Evolutionary conservation across 1,140 invertebrate genomes (phyloP).

Genomic region (Papilio polyxenes): DNA sequence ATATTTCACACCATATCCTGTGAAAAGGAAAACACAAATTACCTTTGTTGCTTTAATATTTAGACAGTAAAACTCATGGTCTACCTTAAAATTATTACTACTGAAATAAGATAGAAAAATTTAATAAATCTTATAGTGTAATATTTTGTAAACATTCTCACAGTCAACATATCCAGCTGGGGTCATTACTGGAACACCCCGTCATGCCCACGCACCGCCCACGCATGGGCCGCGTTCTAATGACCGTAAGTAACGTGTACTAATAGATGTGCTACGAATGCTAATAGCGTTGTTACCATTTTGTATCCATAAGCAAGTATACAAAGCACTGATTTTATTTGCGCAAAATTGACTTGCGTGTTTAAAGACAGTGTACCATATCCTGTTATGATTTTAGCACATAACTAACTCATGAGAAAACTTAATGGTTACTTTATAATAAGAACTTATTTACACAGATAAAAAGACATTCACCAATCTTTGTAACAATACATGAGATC

Average conservation of each 20-base stretch:
- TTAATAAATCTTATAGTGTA: conserved; percentile 1
- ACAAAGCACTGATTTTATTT: not conserved
- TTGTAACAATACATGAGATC: no score
- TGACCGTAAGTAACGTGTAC: conserved; percentile 35
- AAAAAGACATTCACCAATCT: no score
- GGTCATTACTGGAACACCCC: conserved; percentile 32
- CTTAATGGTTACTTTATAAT: no score
- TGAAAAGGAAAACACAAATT: no score
- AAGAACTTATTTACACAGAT: no score
- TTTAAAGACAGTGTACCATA: not conserved
- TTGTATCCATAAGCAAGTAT: not conserved
- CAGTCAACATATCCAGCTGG: conserved; percentile 34
- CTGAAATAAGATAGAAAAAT: no score
- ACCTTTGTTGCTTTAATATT: no score
- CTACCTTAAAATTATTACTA: no score
- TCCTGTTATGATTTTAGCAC: no score
- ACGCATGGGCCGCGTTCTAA: conserved; percentile 32
- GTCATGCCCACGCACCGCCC: conserved; percentile 29
- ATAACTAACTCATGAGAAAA: no score
- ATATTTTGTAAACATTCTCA: conserved; percentile 31
- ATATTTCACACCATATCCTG: no score
- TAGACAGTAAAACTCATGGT: no score
- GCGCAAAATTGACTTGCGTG: not conserved
- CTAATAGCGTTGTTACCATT: conserved; percentile 1
- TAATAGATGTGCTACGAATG: conserved; percentile 35